Evolutionary conservation across 2,797 vertebrate genomes (phyloP), one percentile per base, ranked within the genome.

Genomic region (Xenops minutus): DNA sequence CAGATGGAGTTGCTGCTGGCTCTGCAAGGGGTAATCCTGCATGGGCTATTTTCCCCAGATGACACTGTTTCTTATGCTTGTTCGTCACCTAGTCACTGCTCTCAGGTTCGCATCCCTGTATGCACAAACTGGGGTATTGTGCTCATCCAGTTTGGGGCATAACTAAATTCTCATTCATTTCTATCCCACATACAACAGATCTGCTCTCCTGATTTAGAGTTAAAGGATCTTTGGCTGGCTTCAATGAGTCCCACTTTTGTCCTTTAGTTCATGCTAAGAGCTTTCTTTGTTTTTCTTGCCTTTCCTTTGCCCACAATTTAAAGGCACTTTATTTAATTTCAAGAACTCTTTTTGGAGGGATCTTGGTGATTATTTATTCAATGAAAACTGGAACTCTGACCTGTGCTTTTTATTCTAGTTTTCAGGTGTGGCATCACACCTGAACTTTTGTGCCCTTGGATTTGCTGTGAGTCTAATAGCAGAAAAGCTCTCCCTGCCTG

Each of bases 401-500:
- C 10, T 61, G 2, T 27, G 39, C 13, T 76, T 88, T 88, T 72
- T 29, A 64, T 68, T 39, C 51, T 32, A 24, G 14, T 86, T 88
- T 78, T 75, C 87, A 75, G 85, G 29, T 63, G 32, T 7, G 3
- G 7, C 29, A 36, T 67, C 41, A 49, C 37, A 21, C 32, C 52
- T 54, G 30, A 54, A 67, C 16, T 79, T 81, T n/a, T 30, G 51
- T 58, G 7, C 51, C 10, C 13, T 37, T 39, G 11, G 46, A 51
- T 91, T 76, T 89, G 22, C 84, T 63, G 16, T 1, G 3, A 66
- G 46, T 46, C 32, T 39, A 29, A 55, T 2, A 77, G 58, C 58
- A 75, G 9, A 8, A 44, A 48, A 97, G 95, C 94, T 97, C 94
- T 96, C 64, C 82, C 85, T 93, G 36, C 88, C 72, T 62, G 79